Evolutionary conservation across 2,113 vertebrate genomes (phyloP).

Genomic region (Nyctibius bracteatus): DNA sequence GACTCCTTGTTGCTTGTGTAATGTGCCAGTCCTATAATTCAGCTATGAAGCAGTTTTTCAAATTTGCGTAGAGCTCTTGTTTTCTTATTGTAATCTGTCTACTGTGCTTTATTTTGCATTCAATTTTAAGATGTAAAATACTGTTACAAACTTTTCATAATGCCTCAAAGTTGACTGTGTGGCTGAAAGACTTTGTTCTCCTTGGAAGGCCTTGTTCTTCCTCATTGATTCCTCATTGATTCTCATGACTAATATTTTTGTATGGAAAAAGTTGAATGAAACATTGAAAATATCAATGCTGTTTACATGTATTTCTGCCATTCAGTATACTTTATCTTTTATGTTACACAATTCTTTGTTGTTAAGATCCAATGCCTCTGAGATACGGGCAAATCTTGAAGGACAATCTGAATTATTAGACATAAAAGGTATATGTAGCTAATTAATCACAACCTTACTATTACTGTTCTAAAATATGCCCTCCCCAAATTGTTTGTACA

Average conservation of each 20-base stretch:
- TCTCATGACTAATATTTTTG: neutral
- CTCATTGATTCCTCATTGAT: neutral
- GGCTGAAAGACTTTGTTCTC: constrained; percentile 17
- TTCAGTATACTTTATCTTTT: neutral
- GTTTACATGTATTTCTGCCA: neutral
- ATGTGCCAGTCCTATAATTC: neutral
- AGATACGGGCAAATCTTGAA: neutral
- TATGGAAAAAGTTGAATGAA: neutral
- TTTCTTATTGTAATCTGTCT: neutral
- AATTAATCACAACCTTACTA: neutral
- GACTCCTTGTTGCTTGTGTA: neutral
- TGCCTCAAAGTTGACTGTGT: neutral
- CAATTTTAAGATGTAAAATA: constrained; percentile 17
- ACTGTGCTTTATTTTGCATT: constrained; percentile 1
- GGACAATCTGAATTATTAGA: neutral
- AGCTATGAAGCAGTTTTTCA: neutral
- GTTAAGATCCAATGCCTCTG: neutral
- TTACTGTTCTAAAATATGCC: neutral
- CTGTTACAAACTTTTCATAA: neutral
- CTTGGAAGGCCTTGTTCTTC: neutral
- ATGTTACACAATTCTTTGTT: neutral
- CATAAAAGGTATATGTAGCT: neutral
- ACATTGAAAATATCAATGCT: neutral
- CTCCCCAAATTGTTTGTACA: neutral
- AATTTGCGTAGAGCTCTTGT: neutral